Conservation (phyloP, 1,140 invertebrate genomes). For the Drosophila serrata region DNA sequence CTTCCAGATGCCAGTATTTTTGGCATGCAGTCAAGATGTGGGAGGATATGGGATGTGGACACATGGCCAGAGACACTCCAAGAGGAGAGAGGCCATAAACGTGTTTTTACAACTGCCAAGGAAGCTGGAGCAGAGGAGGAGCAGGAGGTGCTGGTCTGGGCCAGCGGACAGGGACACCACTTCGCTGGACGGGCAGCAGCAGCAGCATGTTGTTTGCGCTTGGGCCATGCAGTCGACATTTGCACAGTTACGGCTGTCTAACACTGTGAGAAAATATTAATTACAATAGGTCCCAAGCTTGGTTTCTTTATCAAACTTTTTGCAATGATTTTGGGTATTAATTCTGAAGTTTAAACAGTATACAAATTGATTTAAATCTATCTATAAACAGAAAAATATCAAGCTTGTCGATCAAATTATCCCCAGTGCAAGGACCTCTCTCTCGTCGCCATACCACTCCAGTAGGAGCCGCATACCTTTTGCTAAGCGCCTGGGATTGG, state of each 20-base stretch:
- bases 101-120: conserved; percentile 74
- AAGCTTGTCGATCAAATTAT: neutral
- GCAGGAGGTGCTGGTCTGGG: neutral
- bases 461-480: neutral
- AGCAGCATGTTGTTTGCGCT: conserved; percentile 73
- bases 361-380: neutral
- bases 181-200: conserved; percentile 61
- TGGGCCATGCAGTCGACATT: conserved; percentile 68
- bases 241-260: conserved; percentile 51
- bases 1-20: conserved; percentile 60
- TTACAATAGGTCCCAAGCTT: too few species aligned
- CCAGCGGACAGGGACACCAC: conserved; percentile 34
- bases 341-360: neutral
- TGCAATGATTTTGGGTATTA: neutral
- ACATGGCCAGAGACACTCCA: conserved; percentile 23
- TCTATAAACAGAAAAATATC: too few species aligned
- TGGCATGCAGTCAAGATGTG: conserved; percentile 71
- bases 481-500: conserved; percentile 73
- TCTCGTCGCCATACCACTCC: neutral
- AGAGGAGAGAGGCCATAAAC: conserved; percentile 58
- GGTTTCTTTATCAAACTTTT: too few species aligned
- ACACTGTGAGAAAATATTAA: conserved; percentile 3
- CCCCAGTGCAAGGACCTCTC: neutral
- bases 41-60: conserved; percentile 23
- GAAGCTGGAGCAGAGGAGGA: neutral